Evolutionary conservation across 2,113 vertebrate species (phyloP).

Genomic region (Sander lucioperca): DNA sequence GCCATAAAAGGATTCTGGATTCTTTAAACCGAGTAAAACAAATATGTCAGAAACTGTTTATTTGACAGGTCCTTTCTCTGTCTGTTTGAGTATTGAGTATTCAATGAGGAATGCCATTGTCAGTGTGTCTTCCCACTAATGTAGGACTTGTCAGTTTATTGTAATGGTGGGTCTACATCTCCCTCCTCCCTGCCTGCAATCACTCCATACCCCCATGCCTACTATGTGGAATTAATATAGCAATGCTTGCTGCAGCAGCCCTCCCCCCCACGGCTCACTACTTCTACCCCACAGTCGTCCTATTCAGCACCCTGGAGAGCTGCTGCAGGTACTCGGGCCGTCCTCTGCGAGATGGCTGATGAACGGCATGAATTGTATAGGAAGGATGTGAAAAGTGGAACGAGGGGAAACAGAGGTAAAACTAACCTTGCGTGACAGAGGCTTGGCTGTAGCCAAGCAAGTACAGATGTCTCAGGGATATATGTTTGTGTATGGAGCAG

Average conservation of each 20-base stretch:
- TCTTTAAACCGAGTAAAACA: slow-evolving; percentile 9
- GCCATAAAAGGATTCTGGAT: background rate
- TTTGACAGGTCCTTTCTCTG: slow-evolving; percentile 17
- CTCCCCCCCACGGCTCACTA: slow-evolving; percentile 44
- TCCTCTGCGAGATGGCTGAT: slow-evolving; percentile 74
- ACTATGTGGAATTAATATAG: slow-evolving; percentile 73
- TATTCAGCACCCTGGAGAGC: slow-evolving; percentile 86
- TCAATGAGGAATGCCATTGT: slow-evolving; percentile 27
- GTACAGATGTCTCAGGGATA: slow-evolving; percentile 67
- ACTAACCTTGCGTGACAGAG: slow-evolving; percentile 72
- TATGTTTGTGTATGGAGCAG: slow-evolving; percentile 72
- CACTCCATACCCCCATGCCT: slow-evolving; percentile 58
- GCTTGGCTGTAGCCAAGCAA: slow-evolving; percentile 63
- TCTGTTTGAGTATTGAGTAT: slow-evolving; percentile 11
- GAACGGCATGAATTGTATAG: slow-evolving; percentile 67
- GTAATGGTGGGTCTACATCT: slow-evolving; percentile 40
- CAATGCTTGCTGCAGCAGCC: slow-evolving; percentile 68
- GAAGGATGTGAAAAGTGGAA: slow-evolving; percentile 63
- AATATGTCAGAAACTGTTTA: background rate
- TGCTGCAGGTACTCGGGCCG: slow-evolving; percentile 77
- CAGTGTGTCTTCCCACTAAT: slow-evolving; percentile 34
- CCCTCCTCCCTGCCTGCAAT: slow-evolving; percentile 40
- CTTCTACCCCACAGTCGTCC: slow-evolving; percentile 66
- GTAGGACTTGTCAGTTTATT: slow-evolving; percentile 56
- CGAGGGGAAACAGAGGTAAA: slow-evolving; percentile 50